Evolutionary conservation across 1,140 invertebrate species (phyloP), one percentile per base, ranked within the genome.

Genomic region (Diorhabda carinulata): DNA sequence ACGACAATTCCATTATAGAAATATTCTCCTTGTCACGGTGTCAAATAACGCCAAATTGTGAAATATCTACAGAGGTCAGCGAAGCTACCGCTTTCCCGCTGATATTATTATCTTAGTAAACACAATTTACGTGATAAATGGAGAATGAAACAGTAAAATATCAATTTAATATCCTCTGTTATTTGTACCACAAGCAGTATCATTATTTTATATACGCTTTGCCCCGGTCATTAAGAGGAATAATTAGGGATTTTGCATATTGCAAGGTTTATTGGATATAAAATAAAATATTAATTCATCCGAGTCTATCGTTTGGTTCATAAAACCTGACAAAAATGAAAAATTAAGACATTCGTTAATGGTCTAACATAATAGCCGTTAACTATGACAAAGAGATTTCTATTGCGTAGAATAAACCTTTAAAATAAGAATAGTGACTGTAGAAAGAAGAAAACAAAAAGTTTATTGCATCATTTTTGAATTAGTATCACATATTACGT

Each of bases 51-150:
- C 47, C 6, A 52, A 52, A 52, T 52, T 52, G 47, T 52, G 47
- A 52, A 52, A 52, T 52, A 52, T 25, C 25, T 52, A 52, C 47
- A 52, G 47, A 6, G 47, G 47, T 52, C 47, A 52, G n/a, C 47
- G 47, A 52, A 8, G 6, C n/a, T 52, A 52, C 47, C 47, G 47
- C 47, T 52, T 25, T 52, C 47, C 47, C 47, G 4, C 7, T 10
- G 10, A 52, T 52, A 52, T 52, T 64, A 64, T 45, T 56, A 64
- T 64, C 62, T 64, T 64, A 25, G 45, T 40, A 41, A 57, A 42
- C 44, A n/a, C 64, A 56, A 66, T 66, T 66, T 57, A 66, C 64
- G 10, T 66, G 59, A 61, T 43, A 61, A 61, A 61, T 61, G 47
- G 56, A 7, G 41, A 58, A 57, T 57, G 45, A 57, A 57, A 44